Evolutionary conservation across 2,113 vertebrate genomes (phyloP), one percentile per base, ranked within the genome.

Genomic region (Heterotis niloticus): DNA sequence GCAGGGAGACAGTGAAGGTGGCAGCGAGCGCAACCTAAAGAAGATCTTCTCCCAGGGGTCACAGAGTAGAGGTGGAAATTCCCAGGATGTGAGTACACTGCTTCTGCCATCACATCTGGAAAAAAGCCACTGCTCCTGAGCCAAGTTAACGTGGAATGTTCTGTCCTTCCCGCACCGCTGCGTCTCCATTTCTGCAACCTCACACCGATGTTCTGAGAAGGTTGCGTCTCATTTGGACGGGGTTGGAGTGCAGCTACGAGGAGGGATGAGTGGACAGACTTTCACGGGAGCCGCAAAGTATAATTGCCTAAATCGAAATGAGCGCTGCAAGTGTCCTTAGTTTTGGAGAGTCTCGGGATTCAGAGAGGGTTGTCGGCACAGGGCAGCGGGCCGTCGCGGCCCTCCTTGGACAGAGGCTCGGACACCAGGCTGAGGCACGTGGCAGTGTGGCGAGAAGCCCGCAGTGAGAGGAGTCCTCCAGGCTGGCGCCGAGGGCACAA

Each of bases 401-500:
- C 81, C 52, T 86, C 72, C 75, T 78, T 85, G 75, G 78, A 24
- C 17, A 70, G 23, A 18, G 62, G 20, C 64, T 85, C 81, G 0
- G 83, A 86, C 68, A 81, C 57, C 14, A 82, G 70, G 23, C 73
- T 81, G 34, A 73, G 82, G 71, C 81, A 78, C 67, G 80, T 84
- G 71, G 75, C 67, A 0, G 64, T 78, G 79, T 85, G 44, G 0
- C 60, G 80, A 59, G 67, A 79, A 44, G 82, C 11, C 2, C 18
- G n/a, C n/a, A 24, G 26, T 0, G 75, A 81, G 24, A 81, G 86
- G 73, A 89, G 65, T 23, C 28, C 64, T 11, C 52, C n/a, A 64
- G 84, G 76, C 56, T 78, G 78, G 59, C 64, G 77, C 44, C 87
- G 90, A 0, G 85, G 86, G 68, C 86, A 88, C 60, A 93, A 77